Evolutionary conservation across 2,797 vertebrate species (phyloP), one percentile per base, ranked within the genome.

Genomic region (Carcharodon carcharias): DNA sequence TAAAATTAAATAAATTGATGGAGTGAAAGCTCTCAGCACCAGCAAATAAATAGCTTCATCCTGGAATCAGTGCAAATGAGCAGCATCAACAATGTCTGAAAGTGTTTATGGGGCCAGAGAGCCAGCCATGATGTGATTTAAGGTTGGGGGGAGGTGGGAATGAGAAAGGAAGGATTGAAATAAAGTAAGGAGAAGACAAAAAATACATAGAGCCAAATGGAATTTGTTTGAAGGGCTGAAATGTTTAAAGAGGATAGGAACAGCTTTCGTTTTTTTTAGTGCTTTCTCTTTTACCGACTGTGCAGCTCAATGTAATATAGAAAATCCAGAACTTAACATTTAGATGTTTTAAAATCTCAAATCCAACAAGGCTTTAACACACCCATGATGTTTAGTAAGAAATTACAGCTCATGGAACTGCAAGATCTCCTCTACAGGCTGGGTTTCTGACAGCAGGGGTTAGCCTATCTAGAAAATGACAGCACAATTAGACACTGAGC

Each of bases 381-480:
- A n/a, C 35, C 94, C 16, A 73, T 77, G 94, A 35, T 35, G 31
- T 58, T 73, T 7, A 56, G 73, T 95, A 95, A 77, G 26, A 73
- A 95, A 95, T 65, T 69, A 35, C 50, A 23, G 69, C 67, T 95
- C 50, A 8, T 50, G 11, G 11, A 73, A 95, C 28, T 35, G 67
- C 14, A 56, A 71, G 69, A 11, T 56, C 77, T 58, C 28, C 31
- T 95, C 67, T n/a, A 2, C 94, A 95, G 67, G 14, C 28, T 54
- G 94, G 0, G 45, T 58, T 67, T 95, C 69, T 95, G 69, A 56
- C 94, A 95, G 94, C 28, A 35, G 50, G 35, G 45, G 28, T 95
- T 95, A 95, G 94, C 69, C 69, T 56, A 77, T 95, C 67, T 58
- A 21, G 69, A 56, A 95, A 11, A 95, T 95, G 94, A 95, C 94